Base-by-base conservation (phyloP, 2,797 vertebrate genomes). In the Acridotheres tristis region DNA sequence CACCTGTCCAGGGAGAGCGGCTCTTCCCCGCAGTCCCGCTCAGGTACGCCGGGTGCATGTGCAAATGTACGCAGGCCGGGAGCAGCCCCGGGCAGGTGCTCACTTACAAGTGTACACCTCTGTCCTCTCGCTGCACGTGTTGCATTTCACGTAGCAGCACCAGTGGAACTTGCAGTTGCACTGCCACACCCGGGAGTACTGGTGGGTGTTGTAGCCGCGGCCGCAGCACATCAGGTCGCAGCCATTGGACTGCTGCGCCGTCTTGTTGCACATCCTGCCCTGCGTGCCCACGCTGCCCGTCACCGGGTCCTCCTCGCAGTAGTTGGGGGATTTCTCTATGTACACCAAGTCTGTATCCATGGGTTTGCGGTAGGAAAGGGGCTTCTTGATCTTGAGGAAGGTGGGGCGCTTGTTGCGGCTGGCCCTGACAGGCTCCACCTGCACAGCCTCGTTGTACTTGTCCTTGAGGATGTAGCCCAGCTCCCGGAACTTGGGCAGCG, bases 161-260 rank as follows among this genome's bases (percentile, higher is more conserved):
- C 99, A 99, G 92, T 99, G 99, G 96, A 99, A 99, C 96, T 99
- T 99, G 97, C 99, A 99, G 98, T 99, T 99, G 98, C 99, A 99
- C 97, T 99, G 99, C 99, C 99, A 99, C 48, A 99, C 99, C 0
- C 99, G 97, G 0, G 99, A 99, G 88, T 99, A 99, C 96, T 99
- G 99, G 97, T 99, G 99, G 0, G 99, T 99, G 97, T 99, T 99
- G 97, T 99, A 99, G 82, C 99, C 99, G 1, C 99, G 98, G 11
- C 99, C 99, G 1, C 99, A 99, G 96, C 99, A 99, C 99, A 99
- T 99, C 85, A 99, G 98, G 95, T 99, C 99, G 1, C 99, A 99
- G 97, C 99, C 99, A 2, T 98, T 99, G 94, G 98, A 98, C 96
- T 99, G 99, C 84, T 96, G 98, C 5, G 98, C 98, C 0, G 99